phyloP scores from a whole-genome alignment of 2,797 vertebrate species.

The Bradypodion pumilum region DNA sequence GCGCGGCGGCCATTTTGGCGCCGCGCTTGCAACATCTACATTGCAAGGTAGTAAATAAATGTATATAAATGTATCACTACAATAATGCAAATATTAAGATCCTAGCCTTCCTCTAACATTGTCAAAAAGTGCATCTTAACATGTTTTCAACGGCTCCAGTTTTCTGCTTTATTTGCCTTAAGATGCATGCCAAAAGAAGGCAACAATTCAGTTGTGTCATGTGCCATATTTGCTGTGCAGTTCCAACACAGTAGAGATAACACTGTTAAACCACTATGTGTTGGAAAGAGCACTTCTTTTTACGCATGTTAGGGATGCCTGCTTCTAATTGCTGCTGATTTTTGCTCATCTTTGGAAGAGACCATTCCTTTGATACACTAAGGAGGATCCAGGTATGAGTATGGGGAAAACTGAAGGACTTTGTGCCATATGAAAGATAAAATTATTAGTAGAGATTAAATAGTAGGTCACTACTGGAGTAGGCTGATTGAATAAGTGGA shows the following conservation, averaged over 20 bases:
- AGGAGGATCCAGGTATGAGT: background rate
- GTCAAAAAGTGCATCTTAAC: background rate
- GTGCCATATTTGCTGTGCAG: background rate
- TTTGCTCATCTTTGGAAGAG: background rate
- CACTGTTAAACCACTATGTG: background rate
- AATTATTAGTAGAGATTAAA: too few relatives aligned
- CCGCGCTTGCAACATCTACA: too few relatives aligned
- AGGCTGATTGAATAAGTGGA: too few relatives aligned
- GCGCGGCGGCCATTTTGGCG: too few relatives aligned
- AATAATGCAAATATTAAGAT: background rate
- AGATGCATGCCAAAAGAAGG: background rate
- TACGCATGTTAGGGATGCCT: background rate
- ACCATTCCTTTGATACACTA: background rate
- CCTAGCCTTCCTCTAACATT: background rate
- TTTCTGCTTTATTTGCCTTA: background rate
- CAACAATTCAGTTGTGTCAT: background rate
- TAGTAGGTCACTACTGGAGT: too few relatives aligned
- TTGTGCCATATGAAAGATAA: too few relatives aligned
- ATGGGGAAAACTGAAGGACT: too few relatives aligned
- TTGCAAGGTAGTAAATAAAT: background rate
- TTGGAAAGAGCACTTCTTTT: background rate
- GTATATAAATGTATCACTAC: background rate
- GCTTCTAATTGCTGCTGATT: background rate
- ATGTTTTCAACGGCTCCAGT: background rate
- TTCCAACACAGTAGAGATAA: background rate